These are phyloP conservation scores for Timandra comae DNA, from an alignment of 2,888 invertebrate species.

Conservation along the genomic window DNA sequence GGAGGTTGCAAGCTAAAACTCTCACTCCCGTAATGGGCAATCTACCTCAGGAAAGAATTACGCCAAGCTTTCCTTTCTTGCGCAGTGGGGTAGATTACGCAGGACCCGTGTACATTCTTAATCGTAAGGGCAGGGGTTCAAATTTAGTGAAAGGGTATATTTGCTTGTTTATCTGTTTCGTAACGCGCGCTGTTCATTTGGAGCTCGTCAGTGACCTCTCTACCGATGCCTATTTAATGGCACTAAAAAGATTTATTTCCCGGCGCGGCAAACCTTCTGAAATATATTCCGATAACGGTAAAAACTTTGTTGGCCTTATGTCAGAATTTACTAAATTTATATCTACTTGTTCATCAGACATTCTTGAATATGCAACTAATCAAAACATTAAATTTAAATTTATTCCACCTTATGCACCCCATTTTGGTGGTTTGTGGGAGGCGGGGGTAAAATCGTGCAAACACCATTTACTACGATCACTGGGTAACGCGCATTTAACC, in stretches of 20 bases:
- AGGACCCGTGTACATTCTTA: slow-evolving; percentile 6
- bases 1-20: slow-evolving; percentile 9
- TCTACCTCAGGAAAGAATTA: slow-evolving; percentile 1
- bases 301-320: slow-evolving; percentile 4
- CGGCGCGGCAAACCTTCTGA: slow-evolving; percentile 3
- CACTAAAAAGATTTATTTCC: not conserved
- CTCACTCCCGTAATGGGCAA: slow-evolving; percentile 9
- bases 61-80: not conserved
- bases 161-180: slow-evolving; percentile 20
- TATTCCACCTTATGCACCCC: slow-evolving; percentile 11
- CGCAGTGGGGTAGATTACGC: slow-evolving; percentile 7
- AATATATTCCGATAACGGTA: slow-evolving; percentile 6
- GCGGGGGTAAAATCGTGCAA: slow-evolving; percentile 14
- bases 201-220: slow-evolving; percentile 1
- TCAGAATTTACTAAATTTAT: not conserved
- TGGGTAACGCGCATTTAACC: slow-evolving; percentile 8
- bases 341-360: too few relatives aligned
- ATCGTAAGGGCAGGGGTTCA: slow-evolving; percentile 17
- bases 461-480: slow-evolving; percentile 9
- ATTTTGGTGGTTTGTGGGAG: slow-evolving; percentile 14
- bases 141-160: slow-evolving; percentile 19
- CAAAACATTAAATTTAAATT: slow-evolving; percentile 9
- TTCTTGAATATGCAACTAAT: not conserved
- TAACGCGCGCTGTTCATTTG: slow-evolving; percentile 8
- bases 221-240: slow-evolving; percentile 1